Evolutionary conservation across 2,888 invertebrate genomes (phyloP), one percentile per base, ranked within the genome.

Genomic region (Habrosyne pyritoides): DNA sequence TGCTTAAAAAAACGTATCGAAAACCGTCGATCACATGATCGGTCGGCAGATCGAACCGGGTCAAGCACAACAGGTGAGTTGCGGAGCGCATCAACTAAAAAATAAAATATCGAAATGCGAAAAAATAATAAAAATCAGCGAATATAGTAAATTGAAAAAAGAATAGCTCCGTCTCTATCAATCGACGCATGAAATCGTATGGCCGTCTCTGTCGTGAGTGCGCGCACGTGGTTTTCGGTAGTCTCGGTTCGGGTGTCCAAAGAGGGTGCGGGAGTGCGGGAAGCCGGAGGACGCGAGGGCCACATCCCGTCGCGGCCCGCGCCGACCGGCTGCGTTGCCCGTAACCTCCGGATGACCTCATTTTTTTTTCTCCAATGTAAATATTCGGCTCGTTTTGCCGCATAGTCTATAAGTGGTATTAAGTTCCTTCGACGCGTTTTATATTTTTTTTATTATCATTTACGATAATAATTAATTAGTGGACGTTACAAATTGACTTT

Each of bases 81-180:
- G 85, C 84, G 86, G 83, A 81, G 86, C 87, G 89, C 90, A 91
- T 91, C 91, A 92, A 91, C 92, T 92, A 91, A 91, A 92, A 92
- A 92, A 92, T 91, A 92, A 92, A 92, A 91, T 91, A 91, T 92
- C 89, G 89, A 91, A 91, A 91, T 91, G 91, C 84, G 90, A 89
- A 90, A 91, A 91, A 92, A 91, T 92, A 91, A 92, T 90, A 91
- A 91, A 91, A 91, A 91, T 89, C 84, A 79, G 81, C 81, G 84
- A 89, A 91, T 90, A 91, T 91, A 91, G 90, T 91, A 90, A 91
- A 91, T 91, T 90, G 85, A 92, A 92, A 92, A 92, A 91, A 89
- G 90, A 74, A 75, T 85, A 82, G 77, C 61, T 51, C 42, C 55
- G 78, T 89, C 87, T 65, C 72, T 76, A 55, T 89, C 81, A 56